These are phyloP conservation scores for Pogonognathellus flavescens DNA, from an alignment of 1,140 invertebrate species.

Conservation along the genomic window DNA sequence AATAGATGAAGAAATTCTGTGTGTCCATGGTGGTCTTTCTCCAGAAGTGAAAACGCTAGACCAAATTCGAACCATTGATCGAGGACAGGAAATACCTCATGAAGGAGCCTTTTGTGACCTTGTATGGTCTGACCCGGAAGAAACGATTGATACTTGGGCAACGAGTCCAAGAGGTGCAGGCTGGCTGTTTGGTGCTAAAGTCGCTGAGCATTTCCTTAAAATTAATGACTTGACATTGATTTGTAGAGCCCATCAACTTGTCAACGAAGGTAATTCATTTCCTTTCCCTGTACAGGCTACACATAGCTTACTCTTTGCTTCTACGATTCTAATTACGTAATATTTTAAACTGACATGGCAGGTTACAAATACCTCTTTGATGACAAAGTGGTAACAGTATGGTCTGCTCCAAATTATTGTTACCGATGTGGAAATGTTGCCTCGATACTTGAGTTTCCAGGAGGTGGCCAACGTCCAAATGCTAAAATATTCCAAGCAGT, in stretches of 20 bases:
- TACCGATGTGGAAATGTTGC: conserved; percentile 95
- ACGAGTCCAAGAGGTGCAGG: conserved; percentile 93
- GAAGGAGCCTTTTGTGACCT: conserved; percentile 94
- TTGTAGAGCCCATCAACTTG: conserved; percentile 96
- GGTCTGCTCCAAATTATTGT: conserved; percentile 98
- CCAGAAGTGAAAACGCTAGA: conserved; percentile 92
- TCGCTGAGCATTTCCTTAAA: conserved; percentile 94
- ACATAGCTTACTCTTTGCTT: neutral
- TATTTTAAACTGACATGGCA: conserved; percentile 68
- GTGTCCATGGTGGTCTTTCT: conserved; percentile 96
- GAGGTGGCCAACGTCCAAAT: conserved; percentile 75
- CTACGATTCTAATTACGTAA: conserved; percentile 66
- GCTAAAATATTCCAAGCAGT: conserved; percentile 95
- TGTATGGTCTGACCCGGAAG: conserved; percentile 97
- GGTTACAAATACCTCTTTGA: conserved; percentile 97
- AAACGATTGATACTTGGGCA: conserved; percentile 87
- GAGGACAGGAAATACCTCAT: conserved; percentile 98
- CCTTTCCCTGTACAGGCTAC: neutral
- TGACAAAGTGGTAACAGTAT: conserved; percentile 93
- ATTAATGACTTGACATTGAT: conserved; percentile 91
- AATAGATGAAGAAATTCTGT: conserved; percentile 95
- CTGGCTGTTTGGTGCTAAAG: conserved; percentile 87
- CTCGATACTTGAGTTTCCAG: conserved; percentile 88
- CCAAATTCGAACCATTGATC: conserved; percentile 93
- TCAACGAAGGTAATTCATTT: conserved; percentile 86